These are phyloP conservation scores for Micronisus gabar DNA, from an alignment of 2,113 vertebrate genomes.

Conservation along the genomic window DNA sequence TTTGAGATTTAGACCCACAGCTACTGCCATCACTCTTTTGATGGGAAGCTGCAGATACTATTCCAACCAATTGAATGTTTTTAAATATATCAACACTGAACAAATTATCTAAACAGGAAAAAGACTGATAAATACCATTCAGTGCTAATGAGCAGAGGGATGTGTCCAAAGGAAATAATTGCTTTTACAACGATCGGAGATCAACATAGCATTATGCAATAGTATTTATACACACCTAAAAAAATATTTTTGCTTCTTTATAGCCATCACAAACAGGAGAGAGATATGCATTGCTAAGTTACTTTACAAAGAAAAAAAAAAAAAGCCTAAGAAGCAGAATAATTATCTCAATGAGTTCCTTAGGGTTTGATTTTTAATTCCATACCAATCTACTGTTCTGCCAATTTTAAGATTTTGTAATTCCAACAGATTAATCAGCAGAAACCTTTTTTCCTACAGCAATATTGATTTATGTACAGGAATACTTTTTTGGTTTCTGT, in stretches of 20 bases:
- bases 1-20: constrained; percentile 61
- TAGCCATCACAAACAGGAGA: background rate
- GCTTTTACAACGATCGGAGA: background rate
- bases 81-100: constrained; percentile 6
- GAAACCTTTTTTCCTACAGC: background rate
- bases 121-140: constrained; percentile 39
- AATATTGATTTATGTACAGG: background rate
- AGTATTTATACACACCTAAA: background rate
- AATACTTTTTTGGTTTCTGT: background rate
- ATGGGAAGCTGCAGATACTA: constrained; percentile 6
- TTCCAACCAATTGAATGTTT: constrained; percentile 31
- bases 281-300: background rate
- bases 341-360: background rate
- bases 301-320: background rate
- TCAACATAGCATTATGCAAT: background rate
- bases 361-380: constrained; percentile 16
- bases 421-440: background rate
- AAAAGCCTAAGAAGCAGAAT: background rate
- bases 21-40: constrained; percentile 22
- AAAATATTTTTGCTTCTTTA: background rate
- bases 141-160: constrained; percentile 7
- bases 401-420: background rate
- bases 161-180: constrained; percentile 24
- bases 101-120: constrained; percentile 50
- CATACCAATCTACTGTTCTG: background rate